phyloP scores from a whole-genome alignment of 1,140 invertebrate species.

The Platyscapa corneri region DNA sequence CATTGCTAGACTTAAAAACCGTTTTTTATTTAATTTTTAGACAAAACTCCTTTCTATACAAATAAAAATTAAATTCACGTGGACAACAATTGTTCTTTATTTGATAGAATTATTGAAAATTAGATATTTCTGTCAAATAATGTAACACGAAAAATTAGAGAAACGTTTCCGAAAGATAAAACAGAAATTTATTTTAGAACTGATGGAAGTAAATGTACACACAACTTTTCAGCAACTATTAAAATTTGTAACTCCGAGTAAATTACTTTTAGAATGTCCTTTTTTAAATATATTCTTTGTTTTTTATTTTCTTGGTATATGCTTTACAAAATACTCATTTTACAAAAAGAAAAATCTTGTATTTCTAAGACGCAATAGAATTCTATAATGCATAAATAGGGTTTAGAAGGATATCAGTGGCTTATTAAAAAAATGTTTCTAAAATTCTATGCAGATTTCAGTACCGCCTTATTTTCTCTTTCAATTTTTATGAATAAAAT shows the following conservation, averaged over 20 bases:
- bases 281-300: no score
- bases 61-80: not conserved
- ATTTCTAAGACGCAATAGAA: not conserved
- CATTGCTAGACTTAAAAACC: not conserved
- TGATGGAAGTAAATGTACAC: no score
- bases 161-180: no score
- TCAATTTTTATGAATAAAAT: constrained; percentile 2
- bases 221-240: no score
- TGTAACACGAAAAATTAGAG: no score
- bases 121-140: no score
- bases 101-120: not conserved
- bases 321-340: not conserved
- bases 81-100: not conserved
- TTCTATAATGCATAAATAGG: no score
- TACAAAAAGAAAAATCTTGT: not conserved
- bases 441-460: constrained; percentile 6
- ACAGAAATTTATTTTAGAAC: no score
- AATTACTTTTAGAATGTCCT: no score
- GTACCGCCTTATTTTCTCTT: not conserved
- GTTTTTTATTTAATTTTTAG: not conserved
- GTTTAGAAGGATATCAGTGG: not conserved
- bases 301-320: no score
- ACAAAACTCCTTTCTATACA: not conserved
- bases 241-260: no score
- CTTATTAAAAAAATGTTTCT: constrained; percentile 6